Percentiles rank a stretch among this genome's conserved stretches.
Conservation (phyloP, 2,888 invertebrate species). For the Pimpla rufipes region DNA sequence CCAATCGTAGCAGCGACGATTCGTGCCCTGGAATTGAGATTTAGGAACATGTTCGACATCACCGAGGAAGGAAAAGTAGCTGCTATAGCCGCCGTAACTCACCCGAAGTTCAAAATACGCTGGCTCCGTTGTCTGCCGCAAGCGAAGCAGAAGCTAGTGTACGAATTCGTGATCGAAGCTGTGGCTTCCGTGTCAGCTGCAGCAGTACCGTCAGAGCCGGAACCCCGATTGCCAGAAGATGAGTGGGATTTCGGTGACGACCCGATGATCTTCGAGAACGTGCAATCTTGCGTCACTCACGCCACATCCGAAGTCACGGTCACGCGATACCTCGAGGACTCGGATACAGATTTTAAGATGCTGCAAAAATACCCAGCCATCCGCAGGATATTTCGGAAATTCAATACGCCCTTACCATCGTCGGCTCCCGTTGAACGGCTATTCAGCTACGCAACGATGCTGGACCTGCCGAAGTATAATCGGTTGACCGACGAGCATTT, state of each 20-base stretch:
- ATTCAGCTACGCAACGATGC: neutral
- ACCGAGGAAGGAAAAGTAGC: slow-evolving; percentile 22
- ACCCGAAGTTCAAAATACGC: slow-evolving; percentile 40
- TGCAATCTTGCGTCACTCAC: too few relatives aligned
- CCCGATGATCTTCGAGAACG: too few relatives aligned
- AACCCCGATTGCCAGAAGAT: too few relatives aligned
- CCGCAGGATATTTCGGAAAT: neutral
- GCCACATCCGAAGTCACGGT: too few relatives aligned
- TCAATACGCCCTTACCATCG: slow-evolving; percentile 12
- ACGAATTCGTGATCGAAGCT: slow-evolving; percentile 1
- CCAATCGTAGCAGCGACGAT: too few relatives aligned
- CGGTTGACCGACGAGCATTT: slow-evolving; percentile 12
- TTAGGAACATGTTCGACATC: slow-evolving; percentile 26
- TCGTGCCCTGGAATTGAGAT: neutral
- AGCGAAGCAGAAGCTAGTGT: slow-evolving; percentile 1
- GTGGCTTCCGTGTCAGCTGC: too few relatives aligned
- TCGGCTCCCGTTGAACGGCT: slow-evolving; percentile 9
- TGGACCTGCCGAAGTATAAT: neutral
- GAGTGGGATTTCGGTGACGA: too few relatives aligned
- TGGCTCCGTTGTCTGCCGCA: slow-evolving; percentile 29
- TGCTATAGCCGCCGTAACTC: slow-evolving; percentile 45
- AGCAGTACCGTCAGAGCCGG: too few relatives aligned
- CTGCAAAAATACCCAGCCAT: too few relatives aligned
- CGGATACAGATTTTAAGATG: too few relatives aligned
- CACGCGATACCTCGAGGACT: too few relatives aligned